phyloP scores from a whole-genome alignment of 2,888 invertebrate species.

The Leucoma salicis region DNA sequence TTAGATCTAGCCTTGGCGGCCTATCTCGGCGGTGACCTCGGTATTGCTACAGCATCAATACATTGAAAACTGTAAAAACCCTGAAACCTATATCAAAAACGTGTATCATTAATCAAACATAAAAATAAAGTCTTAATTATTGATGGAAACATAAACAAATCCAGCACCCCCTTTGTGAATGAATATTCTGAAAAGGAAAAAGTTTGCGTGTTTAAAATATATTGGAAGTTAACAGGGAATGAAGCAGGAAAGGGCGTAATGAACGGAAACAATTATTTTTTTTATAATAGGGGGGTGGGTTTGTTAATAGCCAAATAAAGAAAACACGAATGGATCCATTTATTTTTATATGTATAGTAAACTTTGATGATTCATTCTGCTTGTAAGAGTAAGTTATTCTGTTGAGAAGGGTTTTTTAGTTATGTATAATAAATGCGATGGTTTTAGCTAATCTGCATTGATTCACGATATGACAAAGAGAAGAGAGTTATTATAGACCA shows the following conservation, averaged over 20 bases:
- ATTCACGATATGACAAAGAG: too few species aligned
- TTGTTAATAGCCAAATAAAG: slow-evolving; percentile 11
- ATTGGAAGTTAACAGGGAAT: slow-evolving; percentile 31
- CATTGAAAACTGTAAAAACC: too few species aligned
- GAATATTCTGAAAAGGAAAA: slow-evolving; percentile 15
- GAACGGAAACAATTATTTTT: slow-evolving; percentile 40
- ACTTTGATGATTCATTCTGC: slow-evolving; percentile 2
- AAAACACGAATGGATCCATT: slow-evolving; percentile 8
- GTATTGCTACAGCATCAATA: too few species aligned
- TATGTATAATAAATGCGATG: too few species aligned
- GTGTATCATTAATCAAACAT: background rate
- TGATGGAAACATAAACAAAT: slow-evolving; percentile 4
- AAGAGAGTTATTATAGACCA: too few species aligned
- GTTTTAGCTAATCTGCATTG: too few species aligned
- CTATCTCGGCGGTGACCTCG: too few species aligned
- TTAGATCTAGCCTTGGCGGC: too few species aligned
- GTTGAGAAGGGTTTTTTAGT: background rate
- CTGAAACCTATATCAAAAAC: too few species aligned
- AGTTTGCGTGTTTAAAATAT: slow-evolving; percentile 31
- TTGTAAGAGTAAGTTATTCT: background rate
- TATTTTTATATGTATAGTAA: background rate
- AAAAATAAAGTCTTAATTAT: background rate
- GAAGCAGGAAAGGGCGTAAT: slow-evolving; percentile 24
- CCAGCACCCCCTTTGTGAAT: slow-evolving; percentile 8
- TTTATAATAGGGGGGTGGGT: slow-evolving; percentile 19